Evolutionary conservation across 2,113 vertebrate genomes (phyloP), one percentile per base, ranked within the genome.

Genomic region (Pteronura brasiliensis): DNA sequence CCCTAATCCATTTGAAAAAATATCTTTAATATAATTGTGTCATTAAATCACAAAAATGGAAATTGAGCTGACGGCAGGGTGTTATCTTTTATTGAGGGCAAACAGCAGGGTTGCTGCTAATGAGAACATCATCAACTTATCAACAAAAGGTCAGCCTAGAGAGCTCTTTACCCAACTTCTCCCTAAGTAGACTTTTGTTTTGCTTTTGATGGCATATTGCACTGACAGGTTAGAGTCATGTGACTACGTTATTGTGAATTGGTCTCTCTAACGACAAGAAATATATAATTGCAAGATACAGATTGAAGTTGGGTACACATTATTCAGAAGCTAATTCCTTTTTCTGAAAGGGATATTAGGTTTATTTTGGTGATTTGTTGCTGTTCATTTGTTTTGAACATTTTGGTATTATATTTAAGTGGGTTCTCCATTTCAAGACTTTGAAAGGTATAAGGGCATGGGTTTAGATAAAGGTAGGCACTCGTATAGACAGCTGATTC

Each of bases 51-150:
- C 94, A 98, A 97, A 97, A 98, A 98, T 80, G 83, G 96, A 98
- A 98, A 98, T 83, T 96, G 88, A 42, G 81, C 97, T 98, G 98
- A 98, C 98, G 98, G 98, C 98, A 96, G 98, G 98, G 98, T 98
- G 98, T 98, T 99, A 99, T 98, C 97, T 98, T 99, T 99, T 99
- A 99, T 98, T 98, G 98, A 99, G 98, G 98, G 96, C 98, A 98
- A 98, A 90, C 98, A 98, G 98, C 98, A 96, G 98, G 98, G 98
- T 93, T 98, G 98, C 98, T 98, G 97, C 97, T 99, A 99, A 99
- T 99, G 98, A 99, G 98, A 98, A 98, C 97, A 97, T 98, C 97
- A 99, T 98, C 98, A 98, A 98, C 98, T 98, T 98, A 98, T 98
- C 98, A 98, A 97, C 95, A 97, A 99, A 99, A 99, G 98, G 98